Conservation (phyloP, 1,140 invertebrate species). For the Rhopalosiphum maidis region DNA sequence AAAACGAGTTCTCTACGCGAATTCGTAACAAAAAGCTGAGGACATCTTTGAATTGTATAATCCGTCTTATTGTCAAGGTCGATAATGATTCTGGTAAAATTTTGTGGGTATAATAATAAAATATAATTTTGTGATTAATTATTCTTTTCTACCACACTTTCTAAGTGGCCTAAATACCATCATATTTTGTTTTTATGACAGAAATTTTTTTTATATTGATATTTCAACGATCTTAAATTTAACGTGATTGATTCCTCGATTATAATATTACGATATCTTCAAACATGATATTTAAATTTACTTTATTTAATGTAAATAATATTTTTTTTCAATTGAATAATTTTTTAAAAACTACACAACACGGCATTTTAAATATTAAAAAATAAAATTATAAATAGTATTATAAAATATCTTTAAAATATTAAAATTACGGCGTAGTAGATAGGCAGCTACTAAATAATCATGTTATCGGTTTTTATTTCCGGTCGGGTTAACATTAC, state of each 20-base stretch:
- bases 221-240: background rate
- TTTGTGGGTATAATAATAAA: background rate
- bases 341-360: too few species aligned
- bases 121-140: background rate
- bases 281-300: background rate
- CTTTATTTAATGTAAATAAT: background rate
- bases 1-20: background rate
- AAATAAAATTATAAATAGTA: background rate
- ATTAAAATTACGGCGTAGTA: background rate
- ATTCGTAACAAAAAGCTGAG: background rate
- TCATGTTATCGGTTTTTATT: background rate
- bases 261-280: background rate
- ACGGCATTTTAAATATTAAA: background rate
- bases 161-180: background rate
- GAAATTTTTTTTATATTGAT: background rate
- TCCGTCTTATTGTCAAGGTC: background rate
- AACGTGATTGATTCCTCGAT: background rate
- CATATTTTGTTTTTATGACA: background rate
- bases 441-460: background rate
- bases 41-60: background rate
- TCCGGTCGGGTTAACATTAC: background rate
- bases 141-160: background rate
- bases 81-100: background rate
- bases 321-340: background rate
- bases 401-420: background rate